A percentile compares a stretch with the other conserved stretches of the same genome.
Evolutionary conservation across 2,797 vertebrate species (phyloP).

Genomic region (Falco concolor): DNA sequence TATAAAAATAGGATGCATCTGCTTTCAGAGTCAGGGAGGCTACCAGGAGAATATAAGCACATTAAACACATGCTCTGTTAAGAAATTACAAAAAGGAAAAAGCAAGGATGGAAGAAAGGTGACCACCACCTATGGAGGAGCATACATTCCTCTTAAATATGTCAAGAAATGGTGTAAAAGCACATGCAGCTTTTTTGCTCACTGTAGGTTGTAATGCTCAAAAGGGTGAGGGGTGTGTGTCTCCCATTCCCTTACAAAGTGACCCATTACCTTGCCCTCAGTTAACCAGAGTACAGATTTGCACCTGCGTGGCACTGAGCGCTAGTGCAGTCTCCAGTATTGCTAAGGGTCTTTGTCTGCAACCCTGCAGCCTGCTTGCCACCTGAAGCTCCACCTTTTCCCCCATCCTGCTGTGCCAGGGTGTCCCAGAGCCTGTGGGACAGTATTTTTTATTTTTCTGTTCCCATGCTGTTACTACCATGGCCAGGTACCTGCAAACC

Average conservation of each 20-base stretch:
- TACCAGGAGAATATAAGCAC: background rate
- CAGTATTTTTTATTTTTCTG: background rate
- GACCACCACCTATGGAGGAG: background rate
- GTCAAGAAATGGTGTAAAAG: background rate
- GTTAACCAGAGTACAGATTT: background rate
- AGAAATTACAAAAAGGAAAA: background rate
- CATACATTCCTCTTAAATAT: background rate
- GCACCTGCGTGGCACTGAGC: background rate
- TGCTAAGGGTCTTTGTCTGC: background rate
- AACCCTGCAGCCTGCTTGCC: background rate
- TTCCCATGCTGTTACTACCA: background rate
- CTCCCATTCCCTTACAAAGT: background rate
- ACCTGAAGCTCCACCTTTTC: background rate
- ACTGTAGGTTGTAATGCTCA: background rate
- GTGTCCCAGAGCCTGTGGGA: background rate
- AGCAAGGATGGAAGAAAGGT: background rate
- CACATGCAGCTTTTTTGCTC: background rate
- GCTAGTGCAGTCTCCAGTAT: background rate
- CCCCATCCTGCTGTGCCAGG: fast-evolving
- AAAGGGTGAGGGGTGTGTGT: background rate
- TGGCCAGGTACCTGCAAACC: background rate
- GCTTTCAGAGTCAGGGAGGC: background rate
- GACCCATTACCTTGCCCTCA: background rate
- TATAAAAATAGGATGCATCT: background rate
- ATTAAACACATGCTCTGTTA: background rate